Evolutionary conservation across 2,113 vertebrate genomes (phyloP).

Genomic region (Thunnus maccoyii): DNA sequence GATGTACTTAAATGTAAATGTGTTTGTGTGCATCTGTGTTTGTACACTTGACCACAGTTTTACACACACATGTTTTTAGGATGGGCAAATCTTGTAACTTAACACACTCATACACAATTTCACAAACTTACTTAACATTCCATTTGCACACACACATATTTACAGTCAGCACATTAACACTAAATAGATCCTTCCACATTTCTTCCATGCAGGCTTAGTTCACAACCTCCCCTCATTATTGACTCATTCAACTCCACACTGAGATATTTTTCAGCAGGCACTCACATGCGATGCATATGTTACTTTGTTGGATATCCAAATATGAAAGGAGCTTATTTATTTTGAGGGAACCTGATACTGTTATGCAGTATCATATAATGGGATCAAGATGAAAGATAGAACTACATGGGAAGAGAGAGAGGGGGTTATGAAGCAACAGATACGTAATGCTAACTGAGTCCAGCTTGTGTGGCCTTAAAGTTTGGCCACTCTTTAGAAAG

Average conservation of each 20-base stretch:
- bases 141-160: constrained; percentile 26
- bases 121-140: constrained; percentile 25
- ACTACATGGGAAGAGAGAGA: constrained; percentile 60
- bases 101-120: constrained; percentile 3
- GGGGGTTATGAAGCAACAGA: constrained; percentile 64
- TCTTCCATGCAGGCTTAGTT: constrained; percentile 27
- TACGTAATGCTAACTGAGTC: constrained; percentile 68
- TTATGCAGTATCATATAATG: constrained; percentile 75
- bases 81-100: neutral
- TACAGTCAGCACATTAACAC: constrained; percentile 27
- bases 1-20: constrained; percentile 43
- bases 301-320: constrained; percentile 70
- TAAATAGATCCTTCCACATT: constrained; percentile 40
- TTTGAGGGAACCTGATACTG: constrained; percentile 76
- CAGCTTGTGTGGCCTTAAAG: constrained; percentile 71
- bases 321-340: constrained; percentile 76
- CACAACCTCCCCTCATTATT: constrained; percentile 33
- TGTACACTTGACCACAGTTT: constrained; percentile 4
- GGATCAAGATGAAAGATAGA: constrained; percentile 77
- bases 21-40: neutral
- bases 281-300: constrained; percentile 78
- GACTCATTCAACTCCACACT: constrained; percentile 55
- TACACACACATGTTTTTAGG: constrained; percentile 1
- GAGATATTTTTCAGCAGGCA: constrained; percentile 63
- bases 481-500: constrained; percentile 62